Percentiles rank a stretch among this genome's conserved stretches.
These are phyloP conservation scores for Solea senegalensis DNA, from an alignment of 2,113 vertebrate species.

Conservation along the genomic window DNA sequence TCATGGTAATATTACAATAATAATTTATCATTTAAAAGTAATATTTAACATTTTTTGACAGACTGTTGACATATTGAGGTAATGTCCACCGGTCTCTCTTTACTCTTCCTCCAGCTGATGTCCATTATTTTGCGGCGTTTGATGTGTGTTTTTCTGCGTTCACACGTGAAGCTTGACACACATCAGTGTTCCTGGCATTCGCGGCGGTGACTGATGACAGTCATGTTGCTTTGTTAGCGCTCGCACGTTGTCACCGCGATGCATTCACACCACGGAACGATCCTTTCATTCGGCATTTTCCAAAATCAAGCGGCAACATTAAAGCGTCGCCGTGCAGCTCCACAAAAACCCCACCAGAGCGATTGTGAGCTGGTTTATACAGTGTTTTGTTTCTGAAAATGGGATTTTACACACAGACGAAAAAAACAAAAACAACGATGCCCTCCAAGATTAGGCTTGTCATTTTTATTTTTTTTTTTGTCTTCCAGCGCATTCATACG, in stretches of 20 bases:
- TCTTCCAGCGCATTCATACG: constrained; percentile 28
- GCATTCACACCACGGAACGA: constrained; percentile 19
- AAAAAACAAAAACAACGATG: constrained; percentile 38
- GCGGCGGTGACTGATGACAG: constrained; percentile 54
- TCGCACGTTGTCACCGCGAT: constrained; percentile 38
- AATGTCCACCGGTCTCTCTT: constrained; percentile 16
- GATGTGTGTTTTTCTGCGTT: constrained; percentile 47
- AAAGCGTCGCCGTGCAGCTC: constrained; percentile 7
- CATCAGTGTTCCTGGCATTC: constrained; percentile 39
- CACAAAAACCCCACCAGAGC: constrained; percentile 2
- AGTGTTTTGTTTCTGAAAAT: constrained; percentile 52
- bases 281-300: constrained; percentile 23
- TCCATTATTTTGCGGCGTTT: constrained; percentile 50
- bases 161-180: constrained; percentile 49
- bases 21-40: constrained; percentile 12
- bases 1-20: not conserved
- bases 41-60: constrained; percentile 28
- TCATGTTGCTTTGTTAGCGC: constrained; percentile 41
- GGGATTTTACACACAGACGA: constrained; percentile 30
- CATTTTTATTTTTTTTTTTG: constrained; percentile 16
- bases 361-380: constrained; percentile 11
- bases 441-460: constrained; percentile 52
- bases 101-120: constrained; percentile 17
- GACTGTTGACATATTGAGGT: constrained; percentile 42
- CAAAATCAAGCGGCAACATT: constrained; percentile 1